Conservation (phyloP, 1,140 invertebrate genomes). For the Aphaenogaster rudis region DNA sequence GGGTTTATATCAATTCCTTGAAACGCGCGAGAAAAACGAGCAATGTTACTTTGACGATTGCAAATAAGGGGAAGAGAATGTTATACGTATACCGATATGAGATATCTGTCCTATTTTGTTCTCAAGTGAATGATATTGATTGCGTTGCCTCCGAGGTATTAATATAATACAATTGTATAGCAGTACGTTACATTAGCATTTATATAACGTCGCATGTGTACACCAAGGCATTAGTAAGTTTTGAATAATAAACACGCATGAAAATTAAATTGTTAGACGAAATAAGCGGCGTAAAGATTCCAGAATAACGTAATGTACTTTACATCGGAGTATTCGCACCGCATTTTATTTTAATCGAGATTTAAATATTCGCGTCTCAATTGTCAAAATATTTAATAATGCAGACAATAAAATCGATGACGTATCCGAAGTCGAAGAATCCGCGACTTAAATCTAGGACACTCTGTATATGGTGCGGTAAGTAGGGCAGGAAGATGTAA, state of each 20-base stretch:
- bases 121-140: slow-evolving; percentile 45
- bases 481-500: slow-evolving; percentile 44
- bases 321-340: not conserved
- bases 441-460: slow-evolving; percentile 35
- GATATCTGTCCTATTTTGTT: slow-evolving; percentile 44
- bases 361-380: not conserved
- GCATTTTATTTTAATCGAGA: slow-evolving; percentile 6
- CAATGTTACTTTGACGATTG: slow-evolving; percentile 18
- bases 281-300: not conserved
- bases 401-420: slow-evolving; percentile 30
- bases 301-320: not conserved
- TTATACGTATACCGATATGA: slow-evolving; percentile 13
- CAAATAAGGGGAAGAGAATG: slow-evolving; percentile 14
- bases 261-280: slow-evolving; percentile 33
- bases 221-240: slow-evolving; percentile 35
- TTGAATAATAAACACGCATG: slow-evolving; percentile 5
- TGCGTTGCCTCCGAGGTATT: slow-evolving; percentile 7
- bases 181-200: slow-evolving; percentile 40
- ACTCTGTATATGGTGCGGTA: slow-evolving; percentile 19
- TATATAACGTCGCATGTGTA: slow-evolving; percentile 35
- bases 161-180: slow-evolving; percentile 33
- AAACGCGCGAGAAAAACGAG: slow-evolving; percentile 17
- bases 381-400: slow-evolving; percentile 35
- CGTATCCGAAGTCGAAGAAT: slow-evolving; percentile 20
- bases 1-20: slow-evolving; percentile 33